A percentile compares a stretch with the other conserved stretches of the same genome.
Evolutionary conservation across 2,113 vertebrate species (phyloP).

Genomic region (Bolborhynchus lineola): DNA sequence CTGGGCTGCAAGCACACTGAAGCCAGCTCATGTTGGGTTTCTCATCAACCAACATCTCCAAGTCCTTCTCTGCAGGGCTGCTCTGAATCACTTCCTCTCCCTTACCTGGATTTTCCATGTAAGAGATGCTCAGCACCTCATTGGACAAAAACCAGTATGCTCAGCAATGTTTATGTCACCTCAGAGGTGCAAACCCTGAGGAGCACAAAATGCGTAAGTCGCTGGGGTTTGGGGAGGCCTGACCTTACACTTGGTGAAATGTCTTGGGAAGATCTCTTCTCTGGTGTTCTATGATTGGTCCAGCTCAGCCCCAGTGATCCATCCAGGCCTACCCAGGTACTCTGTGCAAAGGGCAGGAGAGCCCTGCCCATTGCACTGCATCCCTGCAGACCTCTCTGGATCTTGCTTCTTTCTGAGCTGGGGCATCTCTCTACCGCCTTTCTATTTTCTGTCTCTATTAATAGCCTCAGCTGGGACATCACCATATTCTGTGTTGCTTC

Average conservation of each 20-base stretch:
- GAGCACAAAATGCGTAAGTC: neutral
- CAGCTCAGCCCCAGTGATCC: neutral
- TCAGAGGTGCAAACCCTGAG: neutral
- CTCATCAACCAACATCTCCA: neutral
- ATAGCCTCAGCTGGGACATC: neutral
- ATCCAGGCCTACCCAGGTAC: accelerated
- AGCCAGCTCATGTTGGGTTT: neutral
- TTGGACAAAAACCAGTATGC: neutral
- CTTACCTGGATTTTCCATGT: neutral
- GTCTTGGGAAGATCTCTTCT: neutral
- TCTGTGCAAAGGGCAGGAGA: neutral
- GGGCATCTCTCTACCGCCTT: neutral
- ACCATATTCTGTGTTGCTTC: neutral
- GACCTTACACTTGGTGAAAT: neutral
- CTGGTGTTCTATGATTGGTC: accelerated
- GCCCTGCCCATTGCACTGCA: neutral
- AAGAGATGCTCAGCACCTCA: neutral
- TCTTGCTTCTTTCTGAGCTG: neutral
- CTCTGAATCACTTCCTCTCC: neutral
- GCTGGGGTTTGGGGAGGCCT: neutral
- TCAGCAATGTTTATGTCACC: neutral
- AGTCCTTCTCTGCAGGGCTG: neutral
- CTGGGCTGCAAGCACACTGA: neutral
- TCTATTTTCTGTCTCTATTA: neutral
- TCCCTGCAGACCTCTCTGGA: neutral